Evolutionary conservation across 2,797 vertebrate genomes (phyloP).

Genomic region (Xyrichtys novacula): DNA sequence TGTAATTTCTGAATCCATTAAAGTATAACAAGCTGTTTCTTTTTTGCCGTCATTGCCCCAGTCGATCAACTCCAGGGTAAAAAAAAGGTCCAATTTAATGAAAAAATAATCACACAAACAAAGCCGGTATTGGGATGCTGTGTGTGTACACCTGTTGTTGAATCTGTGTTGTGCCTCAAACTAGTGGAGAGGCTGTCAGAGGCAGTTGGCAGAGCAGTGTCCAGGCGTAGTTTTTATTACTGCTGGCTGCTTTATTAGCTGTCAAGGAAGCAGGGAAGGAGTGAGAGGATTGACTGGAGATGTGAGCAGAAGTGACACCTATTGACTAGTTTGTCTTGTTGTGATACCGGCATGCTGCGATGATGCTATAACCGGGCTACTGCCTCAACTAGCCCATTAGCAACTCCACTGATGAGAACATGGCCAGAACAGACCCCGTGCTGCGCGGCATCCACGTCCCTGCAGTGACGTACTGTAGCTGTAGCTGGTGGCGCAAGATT

Average conservation of each 20-base stretch:
- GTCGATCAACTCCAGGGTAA: constrained; percentile 42
- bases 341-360: constrained; percentile 44
- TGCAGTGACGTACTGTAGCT: constrained; percentile 1
- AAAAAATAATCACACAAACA: constrained; percentile 60
- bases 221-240: constrained; percentile 60
- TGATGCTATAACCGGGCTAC: constrained; percentile 41
- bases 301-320: constrained; percentile 59
- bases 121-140: constrained; percentile 36
- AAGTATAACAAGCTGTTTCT: constrained; percentile 37
- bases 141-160: constrained; percentile 38
- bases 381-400: constrained; percentile 47
- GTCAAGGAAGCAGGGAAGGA: constrained; percentile 40
- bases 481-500: neutral
- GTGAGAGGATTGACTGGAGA: constrained; percentile 59
- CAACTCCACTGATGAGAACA: constrained; percentile 50
- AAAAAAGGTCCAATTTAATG: constrained; percentile 44
- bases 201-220: constrained; percentile 44
- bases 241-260: constrained; percentile 70
- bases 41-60: neutral
- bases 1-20: constrained; percentile 48
- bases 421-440: constrained; percentile 47
- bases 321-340: constrained; percentile 63
- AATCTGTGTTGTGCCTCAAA: constrained; percentile 39
- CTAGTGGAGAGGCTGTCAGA: constrained; percentile 53
- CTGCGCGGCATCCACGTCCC: constrained; percentile 23